These are phyloP conservation scores for Aleiodes sp. DNA, from an alignment of 1,140 invertebrate genomes.

Conservation along the genomic window DNA sequence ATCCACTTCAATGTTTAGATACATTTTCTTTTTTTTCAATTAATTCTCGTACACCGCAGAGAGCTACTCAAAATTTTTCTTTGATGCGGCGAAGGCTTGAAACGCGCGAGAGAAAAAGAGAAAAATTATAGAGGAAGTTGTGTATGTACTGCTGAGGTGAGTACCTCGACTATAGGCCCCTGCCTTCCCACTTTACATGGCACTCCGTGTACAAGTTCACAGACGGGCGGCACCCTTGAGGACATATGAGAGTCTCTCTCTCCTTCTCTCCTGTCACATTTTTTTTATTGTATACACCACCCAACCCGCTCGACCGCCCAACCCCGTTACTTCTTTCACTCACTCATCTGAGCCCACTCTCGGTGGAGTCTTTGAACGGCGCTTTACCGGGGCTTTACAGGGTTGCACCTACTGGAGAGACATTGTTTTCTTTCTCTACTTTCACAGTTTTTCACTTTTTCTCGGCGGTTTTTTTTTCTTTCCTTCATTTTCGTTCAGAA, in stretches of 20 bases:
- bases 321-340: background rate
- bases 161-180: background rate
- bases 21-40: slow-evolving; percentile 19
- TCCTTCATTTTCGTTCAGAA: background rate
- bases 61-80: slow-evolving; percentile 18
- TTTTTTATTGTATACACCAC: background rate
- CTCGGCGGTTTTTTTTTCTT: background rate
- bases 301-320: background rate
- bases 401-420: slow-evolving; percentile 20
- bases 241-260: background rate
- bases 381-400: slow-evolving; percentile 24
- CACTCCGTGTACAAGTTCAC: slow-evolving; percentile 22
- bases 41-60: slow-evolving; percentile 16
- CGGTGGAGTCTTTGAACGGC: slow-evolving; percentile 11
- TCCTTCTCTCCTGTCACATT: background rate
- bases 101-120: background rate
- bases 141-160: background rate
- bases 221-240: slow-evolving; percentile 1
- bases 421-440: background rate
- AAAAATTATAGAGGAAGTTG: background rate
- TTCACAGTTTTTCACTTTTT: background rate
- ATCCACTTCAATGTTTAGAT: too few species aligned
- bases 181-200: slow-evolving; percentile 23
- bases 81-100: background rate
- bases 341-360: background rate